Evolutionary conservation across 2,797 vertebrate genomes (phyloP).

Genomic region (Podarcis siculus): DNA sequence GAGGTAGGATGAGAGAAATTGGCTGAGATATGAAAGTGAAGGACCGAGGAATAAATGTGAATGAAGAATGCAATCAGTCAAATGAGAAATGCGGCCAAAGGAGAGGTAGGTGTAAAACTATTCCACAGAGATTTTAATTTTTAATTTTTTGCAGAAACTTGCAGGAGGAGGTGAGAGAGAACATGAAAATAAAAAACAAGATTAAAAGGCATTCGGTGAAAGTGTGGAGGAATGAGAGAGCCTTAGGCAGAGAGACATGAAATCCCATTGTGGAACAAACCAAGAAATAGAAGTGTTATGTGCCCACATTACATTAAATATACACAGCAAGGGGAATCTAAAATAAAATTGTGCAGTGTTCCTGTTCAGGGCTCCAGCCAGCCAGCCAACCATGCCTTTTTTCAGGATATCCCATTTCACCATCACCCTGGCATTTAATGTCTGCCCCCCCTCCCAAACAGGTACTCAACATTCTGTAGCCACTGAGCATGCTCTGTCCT

Average conservation of each 20-base stretch:
- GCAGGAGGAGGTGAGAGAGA: background rate
- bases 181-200: background rate
- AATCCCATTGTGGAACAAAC: background rate
- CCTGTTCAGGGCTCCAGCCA: background rate
- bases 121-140: background rate
- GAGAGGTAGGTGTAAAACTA: background rate
- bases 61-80: background rate
- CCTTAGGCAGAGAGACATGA: background rate
- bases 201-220: constrained; percentile 13
- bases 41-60: background rate
- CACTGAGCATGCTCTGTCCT: background rate
- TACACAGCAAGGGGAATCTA: too few relatives aligned
- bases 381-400: too few relatives aligned
- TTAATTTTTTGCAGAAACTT: background rate
- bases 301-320: background rate
- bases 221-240: background rate
- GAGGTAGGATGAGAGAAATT: background rate
- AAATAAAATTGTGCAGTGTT: background rate
- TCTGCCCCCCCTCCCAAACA: background rate
- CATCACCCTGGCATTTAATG: background rate
- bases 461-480: background rate
- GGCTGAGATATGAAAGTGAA: background rate
- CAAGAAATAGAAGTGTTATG: background rate
- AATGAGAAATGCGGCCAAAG: background rate
- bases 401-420: background rate